Conservation (phyloP, 1,140 invertebrate genomes). For the Zaprionus kolodkinae region DNA sequence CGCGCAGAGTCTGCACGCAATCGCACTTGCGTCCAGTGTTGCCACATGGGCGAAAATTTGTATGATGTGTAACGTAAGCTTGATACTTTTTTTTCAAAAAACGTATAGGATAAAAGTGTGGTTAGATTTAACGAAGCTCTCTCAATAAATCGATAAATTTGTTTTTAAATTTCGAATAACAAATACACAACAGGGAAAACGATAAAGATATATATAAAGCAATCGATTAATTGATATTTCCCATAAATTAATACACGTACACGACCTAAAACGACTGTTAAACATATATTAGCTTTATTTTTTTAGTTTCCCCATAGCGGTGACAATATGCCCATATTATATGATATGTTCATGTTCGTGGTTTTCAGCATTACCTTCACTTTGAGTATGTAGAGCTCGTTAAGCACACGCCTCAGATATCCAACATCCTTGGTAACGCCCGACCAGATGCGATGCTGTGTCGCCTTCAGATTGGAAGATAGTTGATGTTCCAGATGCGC, state of each 20-base stretch:
- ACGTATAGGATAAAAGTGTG: not conserved
- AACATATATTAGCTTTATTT: not conserved
- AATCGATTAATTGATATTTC: not conserved
- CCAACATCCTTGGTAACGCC: slow-evolving; percentile 91
- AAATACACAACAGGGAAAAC: not conserved
- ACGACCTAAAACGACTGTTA: not conserved
- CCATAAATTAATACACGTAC: not conserved
- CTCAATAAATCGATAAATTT: not conserved
- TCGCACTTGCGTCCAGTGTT: not conserved
- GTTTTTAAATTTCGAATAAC: not conserved
- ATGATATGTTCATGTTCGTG: slow-evolving; percentile 17
- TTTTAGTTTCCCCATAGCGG: not conserved
- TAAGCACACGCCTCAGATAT: slow-evolving; percentile 89
- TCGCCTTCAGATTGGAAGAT: slow-evolving; percentile 89
- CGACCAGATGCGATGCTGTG: slow-evolving; percentile 91
- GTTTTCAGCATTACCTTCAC: slow-evolving; percentile 87
- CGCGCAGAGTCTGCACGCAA: not conserved
- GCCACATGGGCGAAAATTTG: not conserved
- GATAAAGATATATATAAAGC: too few relatives aligned
- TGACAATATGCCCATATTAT: slow-evolving; percentile 5
- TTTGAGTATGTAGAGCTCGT: slow-evolving; percentile 91
- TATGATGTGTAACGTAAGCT: not conserved
- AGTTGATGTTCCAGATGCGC: slow-evolving; percentile 90
- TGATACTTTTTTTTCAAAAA: not conserved
- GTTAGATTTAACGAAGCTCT: not conserved